Conservation (phyloP, 2,113 vertebrate species). For the Ochotona princeps region DNA sequence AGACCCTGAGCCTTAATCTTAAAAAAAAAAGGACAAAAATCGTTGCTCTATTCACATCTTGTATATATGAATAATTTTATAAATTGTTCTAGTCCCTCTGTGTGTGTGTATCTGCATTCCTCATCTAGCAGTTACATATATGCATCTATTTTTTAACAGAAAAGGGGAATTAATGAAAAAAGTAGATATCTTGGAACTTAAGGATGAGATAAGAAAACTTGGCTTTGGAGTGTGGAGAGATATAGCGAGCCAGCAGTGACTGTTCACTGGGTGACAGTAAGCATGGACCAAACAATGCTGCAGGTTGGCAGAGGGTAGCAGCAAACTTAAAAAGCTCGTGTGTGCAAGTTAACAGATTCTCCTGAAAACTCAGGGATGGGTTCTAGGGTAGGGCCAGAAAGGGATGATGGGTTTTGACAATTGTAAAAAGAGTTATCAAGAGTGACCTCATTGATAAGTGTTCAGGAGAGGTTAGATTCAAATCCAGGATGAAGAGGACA, state of each 20-base stretch:
- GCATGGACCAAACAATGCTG: neutral
- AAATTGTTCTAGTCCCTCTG: neutral
- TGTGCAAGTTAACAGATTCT: neutral
- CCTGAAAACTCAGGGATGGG: too few relatives aligned
- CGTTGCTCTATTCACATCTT: neutral
- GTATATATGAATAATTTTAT: neutral
- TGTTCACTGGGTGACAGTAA: neutral
- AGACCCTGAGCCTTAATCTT: conserved; percentile 11
- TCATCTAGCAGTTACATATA: neutral
- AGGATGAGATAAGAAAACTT: neutral
- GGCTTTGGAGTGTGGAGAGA: neutral
- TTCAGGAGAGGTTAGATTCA: neutral
- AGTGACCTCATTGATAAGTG: neutral
- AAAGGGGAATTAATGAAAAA: conserved; percentile 5
- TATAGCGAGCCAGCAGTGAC: neutral
- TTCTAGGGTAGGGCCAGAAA: neutral
- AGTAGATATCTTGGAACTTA: neutral
- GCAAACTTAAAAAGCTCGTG: neutral
- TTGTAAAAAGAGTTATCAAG: neutral
- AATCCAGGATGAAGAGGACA: neutral
- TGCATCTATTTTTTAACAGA: neutral
- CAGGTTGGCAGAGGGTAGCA: neutral
- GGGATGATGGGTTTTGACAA: neutral
- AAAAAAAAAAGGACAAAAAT: neutral
- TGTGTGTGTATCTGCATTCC: neutral